phyloP scores from a whole-genome alignment of 2,888 invertebrate species.

The Cerastis rubricosa region DNA sequence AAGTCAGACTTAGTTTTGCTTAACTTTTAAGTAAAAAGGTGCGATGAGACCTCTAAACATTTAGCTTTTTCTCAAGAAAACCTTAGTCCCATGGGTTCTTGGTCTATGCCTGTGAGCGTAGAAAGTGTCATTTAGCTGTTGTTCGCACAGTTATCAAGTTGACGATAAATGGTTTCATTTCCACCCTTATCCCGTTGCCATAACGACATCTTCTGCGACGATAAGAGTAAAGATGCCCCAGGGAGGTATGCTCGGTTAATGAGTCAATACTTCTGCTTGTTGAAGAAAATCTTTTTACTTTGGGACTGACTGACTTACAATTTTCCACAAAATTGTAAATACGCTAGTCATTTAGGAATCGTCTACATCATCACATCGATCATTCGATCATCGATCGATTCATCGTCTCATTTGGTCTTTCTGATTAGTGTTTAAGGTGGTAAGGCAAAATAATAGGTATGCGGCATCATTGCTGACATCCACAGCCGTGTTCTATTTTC shows the following conservation, averaged over 20 bases:
- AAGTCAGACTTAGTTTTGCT: not conserved
- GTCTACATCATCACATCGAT: too few relatives aligned
- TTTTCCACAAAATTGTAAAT: not conserved
- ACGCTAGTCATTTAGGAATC: not conserved
- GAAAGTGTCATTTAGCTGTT: constrained; percentile 24
- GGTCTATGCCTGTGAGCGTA: constrained; percentile 9
- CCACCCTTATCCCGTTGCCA: constrained; percentile 37
- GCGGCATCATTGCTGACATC: not conserved
- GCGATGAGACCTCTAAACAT: not conserved
- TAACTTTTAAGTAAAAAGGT: constrained; percentile 12
- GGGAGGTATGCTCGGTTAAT: constrained; percentile 20
- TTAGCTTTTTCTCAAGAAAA: constrained; percentile 21
- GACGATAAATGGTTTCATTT: constrained; percentile 41
- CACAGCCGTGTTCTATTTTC: not conserved
- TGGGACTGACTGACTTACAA: not conserved
- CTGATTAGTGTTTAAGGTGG: not conserved
- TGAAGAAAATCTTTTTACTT: not conserved
- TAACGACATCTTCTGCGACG: constrained; percentile 28
- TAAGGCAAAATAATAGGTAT: not conserved
- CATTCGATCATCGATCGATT: too few relatives aligned
- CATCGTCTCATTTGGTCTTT: not conserved
- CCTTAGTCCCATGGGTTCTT: not conserved
- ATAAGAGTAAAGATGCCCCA: constrained; percentile 27
- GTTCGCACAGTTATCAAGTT: constrained; percentile 37
- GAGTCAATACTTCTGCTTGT: not conserved